Evolutionary conservation across 2,888 invertebrate species (phyloP).

Genomic region (Labia minor): DNA sequence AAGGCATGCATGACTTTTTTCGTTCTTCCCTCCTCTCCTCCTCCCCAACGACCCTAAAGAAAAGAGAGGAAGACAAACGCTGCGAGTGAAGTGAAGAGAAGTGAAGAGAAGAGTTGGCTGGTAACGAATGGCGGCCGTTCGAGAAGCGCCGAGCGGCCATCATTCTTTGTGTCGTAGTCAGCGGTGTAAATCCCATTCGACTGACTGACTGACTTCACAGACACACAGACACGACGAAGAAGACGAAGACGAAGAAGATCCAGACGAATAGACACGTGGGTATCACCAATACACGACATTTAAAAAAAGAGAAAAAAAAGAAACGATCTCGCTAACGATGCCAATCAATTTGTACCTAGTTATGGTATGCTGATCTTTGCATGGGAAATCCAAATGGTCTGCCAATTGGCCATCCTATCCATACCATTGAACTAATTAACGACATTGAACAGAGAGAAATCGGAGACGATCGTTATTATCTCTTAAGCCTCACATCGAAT

Average conservation of each 20-base stretch:
- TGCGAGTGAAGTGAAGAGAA: not conserved
- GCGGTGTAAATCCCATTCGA: not conserved
- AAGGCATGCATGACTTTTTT: not conserved
- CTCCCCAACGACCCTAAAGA: not conserved
- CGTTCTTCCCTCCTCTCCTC: not conserved
- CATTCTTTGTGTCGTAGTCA: not conserved
- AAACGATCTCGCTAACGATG: no score
- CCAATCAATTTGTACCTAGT: no score
- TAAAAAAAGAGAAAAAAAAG: not conserved
- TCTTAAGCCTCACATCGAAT: no score
- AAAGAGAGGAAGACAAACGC: not conserved
- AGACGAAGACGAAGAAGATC: no score
- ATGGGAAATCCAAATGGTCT: no score
- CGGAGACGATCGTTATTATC: no score
- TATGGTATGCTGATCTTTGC: no score
- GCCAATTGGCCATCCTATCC: no score
- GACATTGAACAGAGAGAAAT: no score
- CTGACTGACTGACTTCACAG: not conserved
- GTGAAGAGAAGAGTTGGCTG: no score
- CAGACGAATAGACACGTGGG: not conserved
- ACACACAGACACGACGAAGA: not conserved
- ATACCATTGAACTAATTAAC: no score
- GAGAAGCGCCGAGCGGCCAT: not conserved
- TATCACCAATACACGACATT: not conserved
- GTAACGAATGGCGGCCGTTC: not conserved